Evolutionary conservation across 2,113 vertebrate genomes (phyloP), one percentile per base, ranked within the genome.

Genomic region (Phoxinus phoxinus): DNA sequence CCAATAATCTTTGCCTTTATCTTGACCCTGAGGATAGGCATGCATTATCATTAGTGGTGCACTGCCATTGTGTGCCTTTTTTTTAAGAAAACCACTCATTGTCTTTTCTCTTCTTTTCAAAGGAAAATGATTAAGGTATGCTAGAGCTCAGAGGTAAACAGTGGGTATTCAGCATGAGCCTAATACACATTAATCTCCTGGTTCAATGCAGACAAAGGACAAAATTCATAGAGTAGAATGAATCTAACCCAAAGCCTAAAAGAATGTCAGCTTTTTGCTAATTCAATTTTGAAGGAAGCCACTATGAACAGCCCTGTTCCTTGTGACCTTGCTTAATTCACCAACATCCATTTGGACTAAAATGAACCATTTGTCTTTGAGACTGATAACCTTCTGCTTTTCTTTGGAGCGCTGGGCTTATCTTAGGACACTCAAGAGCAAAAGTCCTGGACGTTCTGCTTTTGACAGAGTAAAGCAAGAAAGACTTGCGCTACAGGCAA

Each of bases 101-200:
- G 61, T n/a, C 61, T 13, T 81, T 69, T 69, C 41, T 81, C 44
- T 81, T 48, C 79, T 46, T 19, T 32, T 81, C 19, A 81, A 69
- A 81, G 69, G 79, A 69, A 65, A 81, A 69, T 81, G 17, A 81
- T 32, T 48, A 44, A 81, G 78, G 58, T 27, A 32, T 51, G 44
- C 80, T 51, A 23, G 44, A 32, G 25, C 63, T 81, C 15, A 13
- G 44, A 67, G 44, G 80, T 69, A 81, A 81, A 69, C 63, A 81
- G 63, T 12, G 17, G 41, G 79, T 51, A 63, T 80, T 80, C 58
- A 63, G 37, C 58, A 61, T 65, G 17, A 21, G 10, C 25, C 44
- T 51, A 30, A 69, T 30, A 9, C 41, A 35, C 27, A 69, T 81
- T 81, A 69, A 67, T 48, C 61, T 69, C n/a, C 44, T 23, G 19